A percentile compares a stretch with the other conserved stretches of the same genome.
These are phyloP conservation scores for Lycocerus yunnanus DNA, from an alignment of 2,888 invertebrate genomes.

Conservation along the genomic window DNA sequence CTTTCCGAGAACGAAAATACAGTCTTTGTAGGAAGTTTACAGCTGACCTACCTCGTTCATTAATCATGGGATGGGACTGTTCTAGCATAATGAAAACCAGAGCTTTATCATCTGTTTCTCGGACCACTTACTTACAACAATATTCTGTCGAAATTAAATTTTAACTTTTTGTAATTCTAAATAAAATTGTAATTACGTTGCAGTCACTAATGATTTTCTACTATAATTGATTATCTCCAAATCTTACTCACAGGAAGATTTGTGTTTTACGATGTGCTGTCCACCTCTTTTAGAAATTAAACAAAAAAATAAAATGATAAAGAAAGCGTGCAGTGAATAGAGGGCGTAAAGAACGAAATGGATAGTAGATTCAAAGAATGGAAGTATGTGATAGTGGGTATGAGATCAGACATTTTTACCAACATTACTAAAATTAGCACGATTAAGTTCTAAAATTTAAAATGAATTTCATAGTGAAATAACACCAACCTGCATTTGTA, in stretches of 20 bases:
- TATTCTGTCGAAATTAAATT: slow-evolving; percentile 41
- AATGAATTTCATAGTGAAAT: too few relatives aligned
- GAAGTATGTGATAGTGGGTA: too few relatives aligned
- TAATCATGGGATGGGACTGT: slow-evolving; percentile 46
- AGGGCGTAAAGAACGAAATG: too few relatives aligned
- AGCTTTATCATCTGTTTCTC: slow-evolving; percentile 48
- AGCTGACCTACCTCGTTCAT: slow-evolving; percentile 46
- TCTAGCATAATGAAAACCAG: slow-evolving; percentile 45
- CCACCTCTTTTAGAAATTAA: too few relatives aligned
- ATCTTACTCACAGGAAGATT: not conserved
- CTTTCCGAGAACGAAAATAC: slow-evolving; percentile 33
- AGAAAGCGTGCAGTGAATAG: too few relatives aligned
- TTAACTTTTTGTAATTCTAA: slow-evolving; percentile 26
- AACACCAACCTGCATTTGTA: too few relatives aligned
- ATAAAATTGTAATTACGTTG: slow-evolving; percentile 20
- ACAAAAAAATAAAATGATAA: too few relatives aligned
- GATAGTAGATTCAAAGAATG: too few relatives aligned
- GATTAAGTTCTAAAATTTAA: too few relatives aligned
- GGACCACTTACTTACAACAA: slow-evolving; percentile 45
- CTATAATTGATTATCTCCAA: slow-evolving; percentile 10
- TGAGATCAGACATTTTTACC: too few relatives aligned
- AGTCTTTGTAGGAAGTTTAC: slow-evolving; percentile 43
- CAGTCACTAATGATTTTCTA: slow-evolving; percentile 12
- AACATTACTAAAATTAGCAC: too few relatives aligned
- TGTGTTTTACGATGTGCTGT: not conserved